Evolutionary conservation across 2,888 invertebrate genomes (phyloP).

Genomic region (Tenodera sinensis): DNA sequence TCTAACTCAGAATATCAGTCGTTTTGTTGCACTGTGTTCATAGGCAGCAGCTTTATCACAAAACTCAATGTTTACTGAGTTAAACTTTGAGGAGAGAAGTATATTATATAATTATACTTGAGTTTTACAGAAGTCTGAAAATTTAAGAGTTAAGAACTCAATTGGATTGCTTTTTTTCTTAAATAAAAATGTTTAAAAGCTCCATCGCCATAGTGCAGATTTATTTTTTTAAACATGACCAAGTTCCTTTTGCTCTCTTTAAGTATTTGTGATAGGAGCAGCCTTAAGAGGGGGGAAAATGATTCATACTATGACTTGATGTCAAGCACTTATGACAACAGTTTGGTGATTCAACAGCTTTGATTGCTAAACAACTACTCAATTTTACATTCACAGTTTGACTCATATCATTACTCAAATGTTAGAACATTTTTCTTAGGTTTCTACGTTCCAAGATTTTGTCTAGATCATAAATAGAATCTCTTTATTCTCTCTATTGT

Average conservation of each 20-base stretch:
- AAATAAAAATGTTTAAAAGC: too few species aligned
- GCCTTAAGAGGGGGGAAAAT: not conserved
- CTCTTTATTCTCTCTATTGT: not conserved
- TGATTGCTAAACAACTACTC: not conserved
- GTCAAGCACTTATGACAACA: not conserved
- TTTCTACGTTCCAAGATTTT: not conserved
- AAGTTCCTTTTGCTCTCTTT: not conserved
- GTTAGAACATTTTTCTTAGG: not conserved
- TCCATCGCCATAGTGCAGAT: too few species aligned
- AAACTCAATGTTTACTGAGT: not conserved
- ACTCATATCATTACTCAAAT: not conserved
- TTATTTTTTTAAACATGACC: not conserved
- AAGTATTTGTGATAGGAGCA: not conserved
- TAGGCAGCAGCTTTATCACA: not conserved
- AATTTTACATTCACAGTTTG: not conserved
- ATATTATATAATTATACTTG: not conserved
- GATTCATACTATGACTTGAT: not conserved
- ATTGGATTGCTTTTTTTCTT: too few species aligned
- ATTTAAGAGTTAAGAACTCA: too few species aligned
- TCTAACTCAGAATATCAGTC: not conserved
- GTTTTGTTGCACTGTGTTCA: not conserved
- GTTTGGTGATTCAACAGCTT: not conserved
- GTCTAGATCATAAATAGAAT: not conserved
- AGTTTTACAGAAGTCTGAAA: too few species aligned
- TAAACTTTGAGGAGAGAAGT: not conserved